Evolutionary conservation across 2,113 vertebrate genomes (phyloP).

Genomic region (Salminus brasiliensis): DNA sequence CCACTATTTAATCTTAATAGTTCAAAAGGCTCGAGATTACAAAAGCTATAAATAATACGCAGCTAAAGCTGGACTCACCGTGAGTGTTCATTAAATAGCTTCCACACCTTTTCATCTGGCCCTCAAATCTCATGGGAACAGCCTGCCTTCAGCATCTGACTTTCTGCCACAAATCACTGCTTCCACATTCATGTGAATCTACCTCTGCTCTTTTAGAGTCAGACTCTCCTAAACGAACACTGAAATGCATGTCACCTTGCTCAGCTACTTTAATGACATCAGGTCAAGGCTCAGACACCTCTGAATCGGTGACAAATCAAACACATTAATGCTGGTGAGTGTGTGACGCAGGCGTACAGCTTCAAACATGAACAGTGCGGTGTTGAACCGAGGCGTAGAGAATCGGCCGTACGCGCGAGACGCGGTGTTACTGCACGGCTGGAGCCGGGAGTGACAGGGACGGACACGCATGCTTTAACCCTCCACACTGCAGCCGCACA

Average conservation of each 20-base stretch:
- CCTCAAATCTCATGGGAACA: background rate
- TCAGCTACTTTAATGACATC: background rate
- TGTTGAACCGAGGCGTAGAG: background rate
- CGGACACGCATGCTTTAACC: conserved; percentile 37
- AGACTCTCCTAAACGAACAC: background rate
- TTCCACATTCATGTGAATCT: background rate
- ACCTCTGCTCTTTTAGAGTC: background rate
- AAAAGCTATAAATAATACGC: background rate
- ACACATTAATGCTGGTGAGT: background rate
- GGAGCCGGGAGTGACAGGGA: conserved; percentile 17
- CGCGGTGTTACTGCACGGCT: conserved; percentile 9
- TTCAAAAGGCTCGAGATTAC: background rate
- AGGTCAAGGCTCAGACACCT: background rate
- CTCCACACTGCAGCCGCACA: background rate
- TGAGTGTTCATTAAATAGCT: background rate
- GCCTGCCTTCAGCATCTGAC: background rate
- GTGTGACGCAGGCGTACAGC: background rate
- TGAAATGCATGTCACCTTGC: background rate
- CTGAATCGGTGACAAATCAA: background rate
- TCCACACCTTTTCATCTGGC: background rate
- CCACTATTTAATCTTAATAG: background rate
- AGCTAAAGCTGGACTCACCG: background rate
- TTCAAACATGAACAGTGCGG: background rate
- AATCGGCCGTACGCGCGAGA: background rate
- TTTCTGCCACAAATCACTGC: background rate